Conservation (phyloP, 1,140 invertebrate species). For the Euschistus heros region DNA sequence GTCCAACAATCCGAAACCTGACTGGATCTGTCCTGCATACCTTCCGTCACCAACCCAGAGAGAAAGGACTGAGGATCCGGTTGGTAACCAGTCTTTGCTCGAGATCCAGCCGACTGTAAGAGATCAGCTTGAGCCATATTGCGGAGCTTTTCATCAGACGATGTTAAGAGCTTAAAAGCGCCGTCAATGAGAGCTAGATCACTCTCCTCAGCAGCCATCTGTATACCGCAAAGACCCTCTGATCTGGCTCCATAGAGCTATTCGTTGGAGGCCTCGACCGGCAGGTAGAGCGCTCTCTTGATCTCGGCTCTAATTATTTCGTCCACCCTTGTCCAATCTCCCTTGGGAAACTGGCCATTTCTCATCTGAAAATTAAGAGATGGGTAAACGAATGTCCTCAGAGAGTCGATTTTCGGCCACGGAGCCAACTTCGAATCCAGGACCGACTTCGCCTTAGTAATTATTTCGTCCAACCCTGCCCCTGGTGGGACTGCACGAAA, state of each 20-base stretch:
- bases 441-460: not conserved
- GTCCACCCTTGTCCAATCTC: not conserved
- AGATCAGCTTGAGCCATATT: not conserved
- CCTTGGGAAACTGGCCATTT: too few species aligned
- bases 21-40: too few species aligned
- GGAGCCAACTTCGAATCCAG: not conserved
- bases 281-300: not conserved
- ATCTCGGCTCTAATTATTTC: not conserved
- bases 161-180: constrained; percentile 6
- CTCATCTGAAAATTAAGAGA: too few species aligned
- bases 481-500: constrained; percentile 24
- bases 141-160: not conserved
- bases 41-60: too few species aligned
- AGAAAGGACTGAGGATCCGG: too few species aligned
- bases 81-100: too few species aligned
- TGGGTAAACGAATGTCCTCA: too few species aligned
- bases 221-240: not conserved
- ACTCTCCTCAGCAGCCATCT: not conserved
- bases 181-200: not conserved
- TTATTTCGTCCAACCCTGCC: not conserved
- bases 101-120: too few species aligned
- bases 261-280: not conserved
- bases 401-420: constrained; percentile 25
- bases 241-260: not conserved
- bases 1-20: too few species aligned